A percentile compares a stretch with the other conserved stretches of the same genome.
phyloP scores from a whole-genome alignment of 2,888 invertebrate genomes.

The Volucella inanis region DNA sequence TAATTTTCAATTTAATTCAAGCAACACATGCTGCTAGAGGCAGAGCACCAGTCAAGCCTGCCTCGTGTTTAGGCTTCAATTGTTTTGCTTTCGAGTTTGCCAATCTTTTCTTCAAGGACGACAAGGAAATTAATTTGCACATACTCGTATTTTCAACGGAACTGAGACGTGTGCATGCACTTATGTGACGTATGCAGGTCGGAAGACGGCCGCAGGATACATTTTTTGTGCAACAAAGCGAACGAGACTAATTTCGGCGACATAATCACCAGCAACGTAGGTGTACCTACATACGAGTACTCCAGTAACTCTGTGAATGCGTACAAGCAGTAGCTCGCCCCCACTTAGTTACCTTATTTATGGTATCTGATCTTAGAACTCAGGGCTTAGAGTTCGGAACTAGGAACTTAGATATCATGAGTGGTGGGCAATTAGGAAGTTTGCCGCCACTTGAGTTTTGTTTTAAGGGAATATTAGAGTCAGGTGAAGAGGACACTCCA shows the following conservation, averaged over 20 bases:
- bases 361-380: constrained; percentile 39
- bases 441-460: constrained; percentile 53
- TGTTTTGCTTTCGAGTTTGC: constrained; percentile 55
- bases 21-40: constrained; percentile 67
- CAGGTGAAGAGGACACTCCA: constrained; percentile 13
- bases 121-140: constrained; percentile 69
- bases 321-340: constrained; percentile 18
- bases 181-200: constrained; percentile 66
- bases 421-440: constrained; percentile 51
- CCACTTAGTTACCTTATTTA: constrained; percentile 47
- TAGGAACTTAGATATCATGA: constrained; percentile 24
- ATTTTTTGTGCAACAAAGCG: not conserved
- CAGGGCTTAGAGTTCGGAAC: too few species aligned
- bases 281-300: constrained; percentile 17
- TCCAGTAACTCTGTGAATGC: constrained; percentile 23
- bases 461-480: constrained; percentile 10
- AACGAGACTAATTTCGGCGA: constrained; percentile 37
- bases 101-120: constrained; percentile 63
- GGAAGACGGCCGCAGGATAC: constrained; percentile 44
- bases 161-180: constrained; percentile 66
- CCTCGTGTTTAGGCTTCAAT: constrained; percentile 62
- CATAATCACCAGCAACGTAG: constrained; percentile 51
- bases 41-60: constrained; percentile 30
- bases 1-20: constrained; percentile 75
- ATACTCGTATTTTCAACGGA: constrained; percentile 13